phyloP scores from a whole-genome alignment of 2,113 vertebrate species.

The Dasyprocta punctata region DNA sequence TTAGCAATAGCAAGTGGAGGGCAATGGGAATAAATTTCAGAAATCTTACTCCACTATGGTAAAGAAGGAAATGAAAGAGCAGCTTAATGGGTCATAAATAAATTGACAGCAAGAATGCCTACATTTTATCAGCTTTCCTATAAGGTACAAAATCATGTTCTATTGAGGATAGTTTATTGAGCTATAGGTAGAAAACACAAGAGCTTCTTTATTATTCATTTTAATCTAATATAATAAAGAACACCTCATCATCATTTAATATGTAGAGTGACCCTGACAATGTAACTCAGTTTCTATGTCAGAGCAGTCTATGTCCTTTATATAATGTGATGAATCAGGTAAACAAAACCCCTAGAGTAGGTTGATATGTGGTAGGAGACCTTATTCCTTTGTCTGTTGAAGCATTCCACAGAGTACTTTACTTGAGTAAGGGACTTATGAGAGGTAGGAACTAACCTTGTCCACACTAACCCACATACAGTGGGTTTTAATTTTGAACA shows the following conservation, averaged over 20 bases:
- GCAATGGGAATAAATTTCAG: background rate
- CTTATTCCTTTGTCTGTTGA: background rate
- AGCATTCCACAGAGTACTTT: background rate
- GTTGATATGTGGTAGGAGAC: background rate
- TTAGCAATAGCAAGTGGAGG: background rate
- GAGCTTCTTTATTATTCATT: background rate
- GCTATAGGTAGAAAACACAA: background rate
- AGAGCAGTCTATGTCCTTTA: background rate
- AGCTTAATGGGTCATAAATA: background rate
- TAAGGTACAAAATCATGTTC: background rate
- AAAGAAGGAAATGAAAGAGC: background rate
- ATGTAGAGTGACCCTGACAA: background rate
- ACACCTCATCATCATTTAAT: background rate
- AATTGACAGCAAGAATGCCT: background rate
- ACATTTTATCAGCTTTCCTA: background rate
- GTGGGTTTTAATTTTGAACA: background rate
- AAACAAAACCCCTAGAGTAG: background rate
- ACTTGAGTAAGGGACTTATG: background rate
- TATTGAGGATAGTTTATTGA: background rate
- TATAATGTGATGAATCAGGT: background rate
- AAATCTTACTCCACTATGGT: background rate
- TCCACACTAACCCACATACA: background rate
- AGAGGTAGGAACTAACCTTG: background rate
- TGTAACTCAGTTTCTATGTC: background rate
- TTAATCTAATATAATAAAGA: background rate